A percentile compares a stretch with the other conserved stretches of the same genome.
Conservation (phyloP, 2,113 vertebrate species). For the Notarius lentiginosus region DNA sequence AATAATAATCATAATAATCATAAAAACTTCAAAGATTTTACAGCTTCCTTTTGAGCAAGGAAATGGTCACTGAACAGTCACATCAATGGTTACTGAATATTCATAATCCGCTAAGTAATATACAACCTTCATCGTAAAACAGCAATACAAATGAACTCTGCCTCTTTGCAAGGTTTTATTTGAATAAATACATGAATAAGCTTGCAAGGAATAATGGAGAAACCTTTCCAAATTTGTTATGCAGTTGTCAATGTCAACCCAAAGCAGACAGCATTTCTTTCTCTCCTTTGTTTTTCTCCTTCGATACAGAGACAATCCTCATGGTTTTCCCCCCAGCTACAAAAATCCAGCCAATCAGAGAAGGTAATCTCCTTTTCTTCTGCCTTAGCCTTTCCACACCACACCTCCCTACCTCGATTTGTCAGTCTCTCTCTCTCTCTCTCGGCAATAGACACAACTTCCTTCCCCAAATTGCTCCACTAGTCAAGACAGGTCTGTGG, state of each 20-base stretch:
- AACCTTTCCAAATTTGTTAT: slow-evolving; percentile 21
- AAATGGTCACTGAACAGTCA: background rate
- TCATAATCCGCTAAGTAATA: background rate
- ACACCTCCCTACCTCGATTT: slow-evolving; percentile 2
- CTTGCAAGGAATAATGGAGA: background rate
- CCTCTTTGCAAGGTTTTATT: background rate
- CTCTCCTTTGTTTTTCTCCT: slow-evolving; percentile 10
- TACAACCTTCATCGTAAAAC: background rate
- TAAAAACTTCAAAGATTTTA: background rate
- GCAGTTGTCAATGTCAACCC: background rate
- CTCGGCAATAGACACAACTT: background rate
- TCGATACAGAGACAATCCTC: background rate
- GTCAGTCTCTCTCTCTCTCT: background rate
- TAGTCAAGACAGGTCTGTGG: slow-evolving; percentile 32
- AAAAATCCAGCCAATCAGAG: slow-evolving; percentile 33
- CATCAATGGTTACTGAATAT: background rate
- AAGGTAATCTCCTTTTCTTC: slow-evolving; percentile 6
- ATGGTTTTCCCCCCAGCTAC: slow-evolving; percentile 9
- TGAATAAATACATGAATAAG: background rate
- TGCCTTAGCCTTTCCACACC: slow-evolving; percentile 21
- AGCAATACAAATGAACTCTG: background rate
- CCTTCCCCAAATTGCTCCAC: slow-evolving; percentile 21
- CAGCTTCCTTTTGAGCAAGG: background rate
- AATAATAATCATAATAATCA: too few relatives aligned
- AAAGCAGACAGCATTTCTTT: background rate